Evolutionary conservation across 2,888 invertebrate genomes (phyloP), one percentile per base, ranked within the genome.

Genomic region (Coenonympha glycerion): DNA sequence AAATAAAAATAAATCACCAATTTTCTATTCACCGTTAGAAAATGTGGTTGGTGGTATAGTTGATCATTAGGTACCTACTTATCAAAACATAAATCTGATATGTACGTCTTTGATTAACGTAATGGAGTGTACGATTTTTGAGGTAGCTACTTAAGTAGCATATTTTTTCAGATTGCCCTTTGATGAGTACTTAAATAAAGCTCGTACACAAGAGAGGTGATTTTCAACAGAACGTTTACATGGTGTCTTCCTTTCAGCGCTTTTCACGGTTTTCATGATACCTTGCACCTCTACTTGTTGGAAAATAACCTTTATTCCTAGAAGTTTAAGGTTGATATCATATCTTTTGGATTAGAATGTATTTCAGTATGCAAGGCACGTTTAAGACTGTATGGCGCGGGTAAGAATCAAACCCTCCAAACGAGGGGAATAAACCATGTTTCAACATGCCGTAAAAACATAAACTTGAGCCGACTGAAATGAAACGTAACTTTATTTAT

Each of bases 201-300:
- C 34, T 26, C 42, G 48, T 45, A 55, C 52, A 52, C 49, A 55
- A 55, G 47, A 22, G 40, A 47, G 40, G 49, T 47, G 45, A 55
- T 53, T 53, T 55, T 37, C 47, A 50, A 53, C 49, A 40, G 28
- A 50, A 47, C 55, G 53, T 53, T 55, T 53, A 30, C 49, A 44
- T 44, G 39, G 36, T 30, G 30, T 47, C 47, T 42, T 47, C 46
- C 34, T 34, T 45, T 45, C 33, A 45, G 42, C 30, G 30, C 52
- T 49, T 49, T 49, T 26, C 42, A 21, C 16, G 45, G 24, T 53
- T 55, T 55, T 53, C 49, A 55, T 48, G 47, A 53, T 45, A 44
- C 44, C 34, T 37, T 47, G 22, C 40, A 40, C 21, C 16, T 21
- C 6, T 6, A 4, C 3, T 34, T 16, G 16, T 49, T 26, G 18